phyloP scores from a whole-genome alignment of 2,113 vertebrate genomes.

The Isichthys henryi region DNA sequence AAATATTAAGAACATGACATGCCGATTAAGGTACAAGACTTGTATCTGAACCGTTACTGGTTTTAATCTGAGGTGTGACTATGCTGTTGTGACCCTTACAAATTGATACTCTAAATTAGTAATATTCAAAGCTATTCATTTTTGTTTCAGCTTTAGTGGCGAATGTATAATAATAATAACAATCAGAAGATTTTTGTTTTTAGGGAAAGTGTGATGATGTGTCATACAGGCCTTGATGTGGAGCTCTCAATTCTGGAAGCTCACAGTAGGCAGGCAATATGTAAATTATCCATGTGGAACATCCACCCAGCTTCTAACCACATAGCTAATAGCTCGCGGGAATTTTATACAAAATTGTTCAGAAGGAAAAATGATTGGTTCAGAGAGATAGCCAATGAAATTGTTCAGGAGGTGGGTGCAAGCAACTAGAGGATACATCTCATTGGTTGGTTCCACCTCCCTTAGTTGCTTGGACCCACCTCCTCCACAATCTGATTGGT shows the following conservation, averaged over 20 bases:
- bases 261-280: conserved; percentile 39
- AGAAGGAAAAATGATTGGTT: no score
- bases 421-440: no score
- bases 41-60: background rate
- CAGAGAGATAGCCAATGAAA: no score
- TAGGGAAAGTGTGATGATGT: background rate
- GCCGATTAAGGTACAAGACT: background rate
- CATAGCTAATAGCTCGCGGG: no score
- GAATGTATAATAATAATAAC: background rate
- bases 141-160: background rate
- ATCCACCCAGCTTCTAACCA: background rate
- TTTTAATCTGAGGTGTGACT: background rate
- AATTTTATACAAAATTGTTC: no score
- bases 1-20: background rate
- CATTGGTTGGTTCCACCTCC: no score
- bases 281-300: background rate
- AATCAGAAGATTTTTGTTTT: background rate
- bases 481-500: no score
- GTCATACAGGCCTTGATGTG: conserved; percentile 43
- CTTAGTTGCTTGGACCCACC: no score
- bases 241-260: conserved; percentile 38
- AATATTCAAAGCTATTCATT: background rate
- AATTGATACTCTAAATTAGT: background rate
- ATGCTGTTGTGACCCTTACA: background rate
- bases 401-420: no score